A percentile compares a stretch with the other conserved stretches of the same genome.
Evolutionary conservation across 2,797 vertebrate species (phyloP).

Genomic region (Podarcis siculus): DNA sequence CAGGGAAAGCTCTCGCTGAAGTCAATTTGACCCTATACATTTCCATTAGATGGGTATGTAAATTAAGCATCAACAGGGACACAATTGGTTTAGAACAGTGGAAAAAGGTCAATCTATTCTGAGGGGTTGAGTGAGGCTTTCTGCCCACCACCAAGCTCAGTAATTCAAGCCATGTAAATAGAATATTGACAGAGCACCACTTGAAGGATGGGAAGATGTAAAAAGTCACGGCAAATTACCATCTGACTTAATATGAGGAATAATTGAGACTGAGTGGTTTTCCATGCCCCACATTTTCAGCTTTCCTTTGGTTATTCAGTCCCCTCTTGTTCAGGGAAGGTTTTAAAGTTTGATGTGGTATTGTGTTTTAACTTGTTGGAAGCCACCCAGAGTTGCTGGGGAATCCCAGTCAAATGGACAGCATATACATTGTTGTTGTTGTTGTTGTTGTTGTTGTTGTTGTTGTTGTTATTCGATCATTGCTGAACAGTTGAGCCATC

Average conservation of each 20-base stretch:
- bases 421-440: no score
- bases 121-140: slow-evolving; percentile 26
- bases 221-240: slow-evolving; percentile 46
- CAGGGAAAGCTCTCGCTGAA: neutral
- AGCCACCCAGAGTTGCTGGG: no score
- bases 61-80: slow-evolving; percentile 55
- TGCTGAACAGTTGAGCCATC: slow-evolving; percentile 39
- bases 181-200: slow-evolving; percentile 30
- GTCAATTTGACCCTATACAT: neutral
- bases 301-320: slow-evolving; percentile 33
- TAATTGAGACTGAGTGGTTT: slow-evolving; percentile 25
- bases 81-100: slow-evolving; percentile 41
- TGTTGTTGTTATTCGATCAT: no score
- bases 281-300: slow-evolving; percentile 17
- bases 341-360: no score
- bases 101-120: slow-evolving; percentile 41
- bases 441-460: no score
- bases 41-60: slow-evolving; percentile 47
- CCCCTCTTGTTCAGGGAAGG: slow-evolving; percentile 30
- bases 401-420: no score
- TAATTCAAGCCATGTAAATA: slow-evolving; percentile 40
- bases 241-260: slow-evolving; percentile 35
- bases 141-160: slow-evolving; percentile 7
- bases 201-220: slow-evolving; percentile 35
- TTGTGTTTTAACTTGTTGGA: no score